Evolutionary conservation across 2,888 invertebrate genomes (phyloP).

Genomic region (Cryptocephalus primarius): DNA sequence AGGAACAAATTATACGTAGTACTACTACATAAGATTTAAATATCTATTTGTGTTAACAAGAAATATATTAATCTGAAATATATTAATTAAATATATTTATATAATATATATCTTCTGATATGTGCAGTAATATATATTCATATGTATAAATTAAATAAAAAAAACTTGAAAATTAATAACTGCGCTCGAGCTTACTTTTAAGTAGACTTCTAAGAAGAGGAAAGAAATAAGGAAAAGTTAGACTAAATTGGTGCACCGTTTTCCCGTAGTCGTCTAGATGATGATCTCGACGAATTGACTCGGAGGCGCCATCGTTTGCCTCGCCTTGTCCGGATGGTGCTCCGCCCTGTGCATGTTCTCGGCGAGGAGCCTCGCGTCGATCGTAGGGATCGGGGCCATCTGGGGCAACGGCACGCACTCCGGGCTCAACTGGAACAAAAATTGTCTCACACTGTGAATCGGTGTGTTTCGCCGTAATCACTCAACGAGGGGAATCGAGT

Average conservation of each 20-base stretch:
- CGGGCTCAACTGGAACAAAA: slow-evolving; percentile 30
- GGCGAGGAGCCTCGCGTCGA: slow-evolving; percentile 29
- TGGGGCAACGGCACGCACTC: slow-evolving; percentile 30
- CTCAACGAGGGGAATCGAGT: no score
- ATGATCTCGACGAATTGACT: slow-evolving; percentile 35
- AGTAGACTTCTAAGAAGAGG: no score
- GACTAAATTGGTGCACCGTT: background rate
- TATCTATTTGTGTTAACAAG: background rate
- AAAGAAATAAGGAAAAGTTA: no score
- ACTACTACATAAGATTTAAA: no score
- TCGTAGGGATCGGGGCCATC: slow-evolving; percentile 28
- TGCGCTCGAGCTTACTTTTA: no score
- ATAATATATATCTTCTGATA: slow-evolving; percentile 10
- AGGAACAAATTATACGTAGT: background rate
- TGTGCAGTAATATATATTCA: slow-evolving; percentile 10
- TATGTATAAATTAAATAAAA: background rate
- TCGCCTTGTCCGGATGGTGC: slow-evolving; percentile 25
- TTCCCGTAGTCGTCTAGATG: slow-evolving; percentile 19
- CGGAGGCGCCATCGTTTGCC: slow-evolving; percentile 25
- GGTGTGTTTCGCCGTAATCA: no score
- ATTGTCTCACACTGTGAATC: background rate
- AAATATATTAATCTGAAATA: slow-evolving; percentile 27
- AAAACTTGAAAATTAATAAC: no score
- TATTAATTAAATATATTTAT: slow-evolving; percentile 15
- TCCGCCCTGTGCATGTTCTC: slow-evolving; percentile 25